phyloP scores from a whole-genome alignment of 2,113 vertebrate species.

The Carassius auratus region DNA sequence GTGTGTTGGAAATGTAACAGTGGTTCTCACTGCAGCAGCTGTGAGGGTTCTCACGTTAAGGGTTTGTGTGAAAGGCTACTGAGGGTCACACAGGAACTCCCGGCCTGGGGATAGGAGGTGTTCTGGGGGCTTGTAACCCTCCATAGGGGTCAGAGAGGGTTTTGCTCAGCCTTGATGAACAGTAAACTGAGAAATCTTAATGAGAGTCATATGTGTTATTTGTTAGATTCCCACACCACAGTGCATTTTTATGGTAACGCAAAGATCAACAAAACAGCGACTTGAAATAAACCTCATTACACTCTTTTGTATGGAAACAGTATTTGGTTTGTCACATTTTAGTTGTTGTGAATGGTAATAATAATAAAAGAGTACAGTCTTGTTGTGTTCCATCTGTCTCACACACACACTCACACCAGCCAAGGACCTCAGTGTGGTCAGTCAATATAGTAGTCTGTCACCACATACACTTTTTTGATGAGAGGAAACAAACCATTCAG shows the following conservation, averaged over 20 bases:
- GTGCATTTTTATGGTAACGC: constrained; percentile 25
- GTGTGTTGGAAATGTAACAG: background rate
- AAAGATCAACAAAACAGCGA: background rate
- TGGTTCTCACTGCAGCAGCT: constrained; percentile 40
- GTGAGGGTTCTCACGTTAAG: constrained; percentile 47
- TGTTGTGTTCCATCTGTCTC: background rate
- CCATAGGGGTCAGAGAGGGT: constrained; percentile 19
- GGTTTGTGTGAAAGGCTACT: constrained; percentile 24
- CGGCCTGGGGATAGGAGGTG: background rate
- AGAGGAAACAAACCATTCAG: constrained; percentile 47
- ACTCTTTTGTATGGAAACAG: background rate
- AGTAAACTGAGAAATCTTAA: constrained; percentile 43
- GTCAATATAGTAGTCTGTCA: constrained; percentile 61
- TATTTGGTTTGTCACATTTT: background rate
- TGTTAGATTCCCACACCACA: constrained; percentile 18
- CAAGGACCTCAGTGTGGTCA: constrained; percentile 41
- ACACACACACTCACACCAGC: background rate
- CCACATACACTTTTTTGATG: constrained; percentile 50
- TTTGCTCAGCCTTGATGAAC: constrained; percentile 14
- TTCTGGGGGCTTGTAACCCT: constrained; percentile 17
- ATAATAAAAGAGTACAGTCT: background rate
- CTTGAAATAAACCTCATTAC: background rate
- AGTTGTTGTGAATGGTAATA: background rate
- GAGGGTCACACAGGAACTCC: constrained; percentile 41
- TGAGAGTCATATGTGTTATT: constrained; percentile 43